Evolutionary conservation across 2,113 vertebrate genomes (phyloP).

Genomic region (Trematocara marginatum): DNA sequence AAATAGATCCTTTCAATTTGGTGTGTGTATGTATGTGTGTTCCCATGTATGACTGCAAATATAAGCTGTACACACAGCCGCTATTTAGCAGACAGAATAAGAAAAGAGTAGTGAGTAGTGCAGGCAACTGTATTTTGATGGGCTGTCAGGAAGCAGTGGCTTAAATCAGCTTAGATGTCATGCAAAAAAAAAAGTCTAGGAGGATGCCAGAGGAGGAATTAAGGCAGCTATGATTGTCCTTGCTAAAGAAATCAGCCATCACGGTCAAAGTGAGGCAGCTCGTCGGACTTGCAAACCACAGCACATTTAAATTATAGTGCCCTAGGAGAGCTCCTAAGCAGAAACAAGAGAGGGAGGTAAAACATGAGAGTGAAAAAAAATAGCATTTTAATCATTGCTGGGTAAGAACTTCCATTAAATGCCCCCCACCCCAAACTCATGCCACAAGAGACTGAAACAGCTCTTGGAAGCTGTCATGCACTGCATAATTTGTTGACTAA

Average conservation of each 20-base stretch:
- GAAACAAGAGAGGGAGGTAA: slow-evolving; percentile 31
- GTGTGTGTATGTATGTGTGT: neutral
- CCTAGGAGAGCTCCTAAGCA: slow-evolving; percentile 49
- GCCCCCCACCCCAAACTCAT: neutral
- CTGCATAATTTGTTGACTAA: neutral
- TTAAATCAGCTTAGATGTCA: slow-evolving; percentile 60
- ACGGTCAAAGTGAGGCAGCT: slow-evolving; percentile 26
- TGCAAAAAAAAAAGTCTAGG: slow-evolving; percentile 7
- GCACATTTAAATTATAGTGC: slow-evolving; percentile 66
- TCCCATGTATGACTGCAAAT: slow-evolving; percentile 1
- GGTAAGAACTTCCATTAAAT: slow-evolving; percentile 49
- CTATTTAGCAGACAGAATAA: slow-evolving; percentile 43
- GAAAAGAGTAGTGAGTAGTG: slow-evolving; percentile 18
- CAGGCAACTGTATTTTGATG: slow-evolving; percentile 46
- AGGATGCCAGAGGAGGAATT: slow-evolving; percentile 51
- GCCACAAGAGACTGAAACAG: slow-evolving; percentile 41
- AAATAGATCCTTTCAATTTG: slow-evolving; percentile 51
- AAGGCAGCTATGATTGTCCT: slow-evolving; percentile 48
- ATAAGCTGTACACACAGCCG: slow-evolving; percentile 35
- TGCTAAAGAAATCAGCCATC: slow-evolving; percentile 35
- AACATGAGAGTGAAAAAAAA: neutral
- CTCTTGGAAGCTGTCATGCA: slow-evolving; percentile 13
- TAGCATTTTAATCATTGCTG: slow-evolving; percentile 50
- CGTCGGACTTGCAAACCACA: slow-evolving; percentile 55
- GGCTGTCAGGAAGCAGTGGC: slow-evolving; percentile 53